Evolutionary conservation across 2,797 vertebrate genomes (phyloP).

Genomic region (Poeciliopsis gracilis): DNA sequence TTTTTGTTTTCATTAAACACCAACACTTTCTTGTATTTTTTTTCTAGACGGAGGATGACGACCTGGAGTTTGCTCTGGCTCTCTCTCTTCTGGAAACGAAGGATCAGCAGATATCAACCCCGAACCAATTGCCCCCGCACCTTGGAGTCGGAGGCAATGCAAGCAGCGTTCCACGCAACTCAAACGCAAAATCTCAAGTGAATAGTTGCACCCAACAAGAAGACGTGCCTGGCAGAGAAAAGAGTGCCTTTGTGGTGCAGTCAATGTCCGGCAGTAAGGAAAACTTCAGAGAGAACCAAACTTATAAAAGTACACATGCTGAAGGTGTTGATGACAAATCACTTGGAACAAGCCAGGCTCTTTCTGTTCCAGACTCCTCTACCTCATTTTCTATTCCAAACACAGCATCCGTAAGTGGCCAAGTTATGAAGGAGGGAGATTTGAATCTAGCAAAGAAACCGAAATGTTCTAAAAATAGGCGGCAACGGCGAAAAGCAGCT

Average conservation of each 20-base stretch:
- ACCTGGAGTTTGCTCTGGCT: conserved; percentile 68
- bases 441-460: conserved; percentile 44
- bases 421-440: conserved; percentile 12
- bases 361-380: conserved; percentile 4
- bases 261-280: conserved; percentile 15
- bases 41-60: conserved; percentile 68
- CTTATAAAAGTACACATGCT: conserved; percentile 10
- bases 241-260: not conserved
- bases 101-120: conserved; percentile 24
- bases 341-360: conserved; percentile 6
- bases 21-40: not conserved
- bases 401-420: not conserved
- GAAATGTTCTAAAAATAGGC: conserved; percentile 60
- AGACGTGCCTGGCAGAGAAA: conserved; percentile 6
- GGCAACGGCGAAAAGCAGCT: conserved; percentile 55
- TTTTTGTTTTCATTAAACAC: not conserved
- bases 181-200: conserved; percentile 10
- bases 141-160: not conserved
- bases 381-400: conserved; percentile 17
- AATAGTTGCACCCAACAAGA: conserved; percentile 15
- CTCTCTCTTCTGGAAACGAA: conserved; percentile 64
- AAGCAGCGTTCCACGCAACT: conserved; percentile 7
- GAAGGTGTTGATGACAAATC: not conserved
- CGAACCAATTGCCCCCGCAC: conserved; percentile 4
- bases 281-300: not conserved